A percentile compares a stretch with the other conserved stretches of the same genome.
Evolutionary conservation across 2,113 vertebrate species (phyloP).

Genomic region (Percopsis transmontana): DNA sequence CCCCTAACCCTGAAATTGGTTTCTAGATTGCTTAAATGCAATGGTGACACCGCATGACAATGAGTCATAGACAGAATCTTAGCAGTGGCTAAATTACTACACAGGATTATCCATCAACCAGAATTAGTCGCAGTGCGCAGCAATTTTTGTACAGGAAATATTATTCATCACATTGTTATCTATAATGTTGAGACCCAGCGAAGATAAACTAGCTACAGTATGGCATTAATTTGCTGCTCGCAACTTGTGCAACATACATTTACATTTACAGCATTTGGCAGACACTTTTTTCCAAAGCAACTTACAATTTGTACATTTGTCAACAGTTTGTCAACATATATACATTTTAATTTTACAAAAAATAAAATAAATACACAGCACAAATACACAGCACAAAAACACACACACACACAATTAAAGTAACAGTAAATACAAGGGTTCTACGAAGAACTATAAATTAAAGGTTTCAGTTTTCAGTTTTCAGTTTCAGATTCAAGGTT

Average conservation of each 20-base stretch:
- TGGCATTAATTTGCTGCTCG: background rate
- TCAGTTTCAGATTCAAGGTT: too few species aligned
- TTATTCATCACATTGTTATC: background rate
- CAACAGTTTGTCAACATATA: too few species aligned
- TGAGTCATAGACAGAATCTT: constrained; percentile 4
- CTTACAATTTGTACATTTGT: too few species aligned
- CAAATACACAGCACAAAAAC: background rate
- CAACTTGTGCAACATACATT: background rate
- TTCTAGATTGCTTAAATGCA: background rate
- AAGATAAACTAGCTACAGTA: background rate
- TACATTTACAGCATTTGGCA: background rate
- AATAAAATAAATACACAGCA: too few species aligned
- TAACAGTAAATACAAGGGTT: background rate
- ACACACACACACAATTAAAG: background rate
- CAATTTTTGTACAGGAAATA: background rate
- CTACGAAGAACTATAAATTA: background rate
- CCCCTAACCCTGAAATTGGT: background rate
- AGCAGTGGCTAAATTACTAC: background rate
- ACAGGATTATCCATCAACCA: background rate
- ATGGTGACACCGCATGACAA: background rate
- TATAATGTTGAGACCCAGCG: background rate
- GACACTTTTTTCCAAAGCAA: too few species aligned
- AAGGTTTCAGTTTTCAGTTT: too few species aligned
- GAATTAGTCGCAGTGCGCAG: background rate
- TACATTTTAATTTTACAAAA: too few species aligned